Evolutionary conservation across 2,797 vertebrate genomes (phyloP), one percentile per base, ranked within the genome.

Genomic region (Melanotaenia boesemani): DNA sequence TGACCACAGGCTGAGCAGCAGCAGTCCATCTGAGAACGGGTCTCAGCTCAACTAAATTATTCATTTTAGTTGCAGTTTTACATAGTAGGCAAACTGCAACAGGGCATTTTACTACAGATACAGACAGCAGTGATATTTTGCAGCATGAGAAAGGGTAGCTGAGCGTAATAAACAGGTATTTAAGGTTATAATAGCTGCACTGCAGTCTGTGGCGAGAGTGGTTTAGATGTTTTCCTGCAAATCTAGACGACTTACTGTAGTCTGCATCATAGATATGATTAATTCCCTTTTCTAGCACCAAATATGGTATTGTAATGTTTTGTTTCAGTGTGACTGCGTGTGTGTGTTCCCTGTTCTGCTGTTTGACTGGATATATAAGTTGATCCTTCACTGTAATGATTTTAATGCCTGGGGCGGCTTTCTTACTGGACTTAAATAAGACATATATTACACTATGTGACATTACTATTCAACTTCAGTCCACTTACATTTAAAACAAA

Each of bases 361-460:
- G 63, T 82, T 76, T 86, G 80, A 90, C 92, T 90, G 90, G 88
- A 91, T 92, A 92, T 87, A 88, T 83, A 81, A 81, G 73, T 80
- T 89, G 79, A 85, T 86, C 73, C 86, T 86, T 90, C 83, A 86
- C 81, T 81, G 84, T 88, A 84, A 79, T 85, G 83, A 88, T 85
- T 76, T 76, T 82, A 85, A 90, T 86, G 89, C 86, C 89, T 85
- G 92, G 83, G 86, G 75, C 71, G 84, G 91, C 89, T 84, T 88
- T 91, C 85, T 89, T 81, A 92, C 84, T 93, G 91, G 93, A 93
- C 91, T 94, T 95, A 95, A 95, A 95, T 95, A 95, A 95, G 93
- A 95, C 94, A 95, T 95, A 95, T 94, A 95, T 95, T 95, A 94
- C 90, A 93, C 91, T 94, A 92, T 94, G 89, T 93, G 92, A 95